Evolutionary conservation across 2,888 invertebrate genomes (phyloP).

Genomic region (Limnephilus rhombicus): DNA sequence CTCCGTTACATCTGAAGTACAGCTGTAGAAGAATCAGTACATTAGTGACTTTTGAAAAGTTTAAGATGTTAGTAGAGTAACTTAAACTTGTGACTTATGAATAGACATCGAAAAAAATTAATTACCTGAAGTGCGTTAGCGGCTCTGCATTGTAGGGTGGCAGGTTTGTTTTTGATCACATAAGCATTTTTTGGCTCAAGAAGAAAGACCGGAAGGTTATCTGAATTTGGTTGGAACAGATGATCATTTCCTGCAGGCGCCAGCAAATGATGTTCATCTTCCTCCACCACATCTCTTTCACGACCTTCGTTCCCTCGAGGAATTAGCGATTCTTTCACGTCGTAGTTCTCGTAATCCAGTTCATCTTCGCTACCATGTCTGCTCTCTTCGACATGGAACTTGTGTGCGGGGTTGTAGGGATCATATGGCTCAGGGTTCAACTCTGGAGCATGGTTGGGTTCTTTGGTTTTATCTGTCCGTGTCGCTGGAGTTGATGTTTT

Average conservation of each 20-base stretch:
- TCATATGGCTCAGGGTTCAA: conserved; percentile 62
- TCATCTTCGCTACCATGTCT: conserved; percentile 54
- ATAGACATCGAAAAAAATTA: too few species aligned
- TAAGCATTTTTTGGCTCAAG: conserved; percentile 93
- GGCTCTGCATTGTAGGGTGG: conserved; percentile 92
- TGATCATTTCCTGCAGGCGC: conserved; percentile 74
- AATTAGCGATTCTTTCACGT: conserved; percentile 47
- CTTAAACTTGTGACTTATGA: too few species aligned
- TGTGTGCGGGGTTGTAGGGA: conserved; percentile 64
- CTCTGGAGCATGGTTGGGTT: conserved; percentile 28
- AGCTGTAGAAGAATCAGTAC: conserved; percentile 76
- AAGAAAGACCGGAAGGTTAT: conserved; percentile 90
- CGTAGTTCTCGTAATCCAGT: conserved; percentile 63
- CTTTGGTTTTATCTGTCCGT: conserved; percentile 24
- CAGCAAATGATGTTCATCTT: conserved; percentile 53
- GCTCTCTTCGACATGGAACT: conserved; percentile 55
- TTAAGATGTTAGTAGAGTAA: too few species aligned
- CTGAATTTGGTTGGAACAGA: conserved; percentile 78
- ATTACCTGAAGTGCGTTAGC: conserved; percentile 91
- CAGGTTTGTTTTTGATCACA: conserved; percentile 95
- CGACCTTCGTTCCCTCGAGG: conserved; percentile 26
- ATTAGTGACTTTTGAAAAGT: background rate
- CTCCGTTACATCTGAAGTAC: conserved; percentile 94
- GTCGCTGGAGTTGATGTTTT: background rate
- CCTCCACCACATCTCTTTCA: conserved; percentile 50